Evolutionary conservation across 2,888 invertebrate genomes (phyloP).

Genomic region (Eristalinus aeneus): DNA sequence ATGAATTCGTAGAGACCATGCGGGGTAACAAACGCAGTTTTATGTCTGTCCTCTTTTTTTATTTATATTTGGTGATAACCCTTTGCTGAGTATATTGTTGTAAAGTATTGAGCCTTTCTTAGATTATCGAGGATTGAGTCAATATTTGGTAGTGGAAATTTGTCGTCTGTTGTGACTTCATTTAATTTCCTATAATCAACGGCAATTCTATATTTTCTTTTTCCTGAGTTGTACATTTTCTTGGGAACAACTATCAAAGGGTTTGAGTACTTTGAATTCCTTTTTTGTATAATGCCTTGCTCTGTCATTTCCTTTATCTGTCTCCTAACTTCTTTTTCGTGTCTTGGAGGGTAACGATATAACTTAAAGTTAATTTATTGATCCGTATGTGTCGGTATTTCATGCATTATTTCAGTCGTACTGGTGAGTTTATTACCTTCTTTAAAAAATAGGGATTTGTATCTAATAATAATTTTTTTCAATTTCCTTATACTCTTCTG

Average conservation of each 20-base stretch:
- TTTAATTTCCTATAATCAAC: neutral
- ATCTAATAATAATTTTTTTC: conserved; percentile 30
- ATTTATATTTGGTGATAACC: conserved; percentile 8
- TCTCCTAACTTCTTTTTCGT: conserved; percentile 13
- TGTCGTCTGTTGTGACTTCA: neutral
- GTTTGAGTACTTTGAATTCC: too few relatives aligned
- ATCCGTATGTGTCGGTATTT: conserved; percentile 16
- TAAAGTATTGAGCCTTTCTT: neutral
- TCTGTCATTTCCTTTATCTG: conserved; percentile 5
- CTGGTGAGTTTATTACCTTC: conserved; percentile 42
- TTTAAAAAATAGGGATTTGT: conserved; percentile 43
- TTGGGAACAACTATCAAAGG: too few relatives aligned
- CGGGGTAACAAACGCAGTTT: conserved; percentile 76
- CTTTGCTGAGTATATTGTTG: neutral
- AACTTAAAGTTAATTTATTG: conserved; percentile 9
- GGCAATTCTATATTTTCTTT: conserved; percentile 33
- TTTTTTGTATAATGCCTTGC: too few relatives aligned
- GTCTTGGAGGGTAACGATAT: neutral
- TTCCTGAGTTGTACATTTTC: neutral
- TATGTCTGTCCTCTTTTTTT: conserved; percentile 51
- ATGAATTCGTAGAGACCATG: too few relatives aligned
- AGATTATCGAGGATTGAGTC: conserved; percentile 18
- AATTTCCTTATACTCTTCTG: conserved; percentile 47
- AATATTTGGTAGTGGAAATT: conserved; percentile 19
- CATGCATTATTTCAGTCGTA: conserved; percentile 46